Evolutionary conservation across 2,113 vertebrate genomes (phyloP), one percentile per base, ranked within the genome.

Genomic region (Acinonyx jubatus): DNA sequence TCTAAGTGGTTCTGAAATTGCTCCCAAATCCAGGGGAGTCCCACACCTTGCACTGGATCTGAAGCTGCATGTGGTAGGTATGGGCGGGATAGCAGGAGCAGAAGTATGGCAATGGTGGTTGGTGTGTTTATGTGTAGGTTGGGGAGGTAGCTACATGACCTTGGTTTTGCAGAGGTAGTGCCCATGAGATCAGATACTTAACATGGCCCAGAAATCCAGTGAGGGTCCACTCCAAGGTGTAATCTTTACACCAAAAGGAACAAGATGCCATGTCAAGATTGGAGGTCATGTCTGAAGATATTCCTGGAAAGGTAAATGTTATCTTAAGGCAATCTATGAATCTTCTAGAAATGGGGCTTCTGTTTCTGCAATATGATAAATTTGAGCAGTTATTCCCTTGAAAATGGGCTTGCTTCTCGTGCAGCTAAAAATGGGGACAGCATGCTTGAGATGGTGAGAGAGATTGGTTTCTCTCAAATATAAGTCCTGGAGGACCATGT

Each of bases 361-460:
- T 84, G 10, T 73, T 84, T 66, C 16, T 89, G 18, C 31, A 81
- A 55, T n/a, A 85, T 29, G 86, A 14, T 69, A 85, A 66, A 87
- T 83, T 15, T 41, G 21, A 88, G 69, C 6, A 85, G 10, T 25
- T 84, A 1, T 66, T 78, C 63, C 84, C 86, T 87, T 76, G 27
- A 88, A 95, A 94, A 91, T 48, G 8, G 48, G 38, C 21, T 94
- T 90, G 45, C 36, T 31, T 81, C 52, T 89, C 4, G 1, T 61
- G 29, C 29, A 84, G 33, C 29, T 83, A 50, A 94, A 84, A 69
- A 11, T 82, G 95, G 33, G 33, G n/a, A 57, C 2, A 94, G 31
- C 14, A n/a, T 45, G 45, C 50, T 61, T 83, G 31, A 83, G n/a
- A 87, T 1, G 0, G 29, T 41, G 14, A 36, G 5, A 7, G 61